These are phyloP conservation scores for Orthosia gracilis DNA, from an alignment of 2,888 invertebrate species.

Conservation along the genomic window DNA sequence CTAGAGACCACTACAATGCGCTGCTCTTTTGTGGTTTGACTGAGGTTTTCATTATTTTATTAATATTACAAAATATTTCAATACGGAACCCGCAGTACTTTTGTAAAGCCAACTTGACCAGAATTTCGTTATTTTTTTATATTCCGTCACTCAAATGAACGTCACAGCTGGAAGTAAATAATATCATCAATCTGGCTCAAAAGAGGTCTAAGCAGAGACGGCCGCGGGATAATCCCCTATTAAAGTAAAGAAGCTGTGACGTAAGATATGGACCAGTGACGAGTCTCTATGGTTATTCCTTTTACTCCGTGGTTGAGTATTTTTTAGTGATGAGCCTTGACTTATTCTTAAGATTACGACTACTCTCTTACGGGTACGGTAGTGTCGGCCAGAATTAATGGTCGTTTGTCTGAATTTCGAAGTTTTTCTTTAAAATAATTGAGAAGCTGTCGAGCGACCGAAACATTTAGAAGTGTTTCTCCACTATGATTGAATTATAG, in stretches of 20 bases:
- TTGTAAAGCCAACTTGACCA: not conserved
- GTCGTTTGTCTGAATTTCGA: not conserved
- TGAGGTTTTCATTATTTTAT: not conserved
- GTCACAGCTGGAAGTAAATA: slow-evolving; percentile 61
- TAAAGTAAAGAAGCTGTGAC: slow-evolving; percentile 55
- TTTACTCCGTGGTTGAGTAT: not conserved
- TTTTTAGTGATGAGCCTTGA: not conserved
- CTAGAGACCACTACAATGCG: not conserved
- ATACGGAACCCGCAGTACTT: slow-evolving; percentile 16
- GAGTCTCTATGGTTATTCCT: not conserved
- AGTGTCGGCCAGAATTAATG: not conserved
- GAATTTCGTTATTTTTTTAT: slow-evolving; percentile 37
- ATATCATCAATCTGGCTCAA: slow-evolving; percentile 68
- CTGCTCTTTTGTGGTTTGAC: not conserved
- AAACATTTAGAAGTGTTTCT: too few relatives aligned
- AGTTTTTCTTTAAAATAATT: not conserved
- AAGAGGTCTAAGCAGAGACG: slow-evolving; percentile 42
- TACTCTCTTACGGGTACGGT: not conserved
- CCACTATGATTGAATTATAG: too few relatives aligned
- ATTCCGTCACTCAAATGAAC: slow-evolving; percentile 41
- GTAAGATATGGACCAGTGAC: slow-evolving; percentile 8
- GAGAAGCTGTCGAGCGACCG: not conserved
- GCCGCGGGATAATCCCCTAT: slow-evolving; percentile 60
- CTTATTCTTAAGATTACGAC: not conserved
- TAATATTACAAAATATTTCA: slow-evolving; percentile 6